A percentile compares a stretch with the other conserved stretches of the same genome.
Conservation (phyloP, 2,888 invertebrate genomes). For the Aspidiotus destructor region DNA sequence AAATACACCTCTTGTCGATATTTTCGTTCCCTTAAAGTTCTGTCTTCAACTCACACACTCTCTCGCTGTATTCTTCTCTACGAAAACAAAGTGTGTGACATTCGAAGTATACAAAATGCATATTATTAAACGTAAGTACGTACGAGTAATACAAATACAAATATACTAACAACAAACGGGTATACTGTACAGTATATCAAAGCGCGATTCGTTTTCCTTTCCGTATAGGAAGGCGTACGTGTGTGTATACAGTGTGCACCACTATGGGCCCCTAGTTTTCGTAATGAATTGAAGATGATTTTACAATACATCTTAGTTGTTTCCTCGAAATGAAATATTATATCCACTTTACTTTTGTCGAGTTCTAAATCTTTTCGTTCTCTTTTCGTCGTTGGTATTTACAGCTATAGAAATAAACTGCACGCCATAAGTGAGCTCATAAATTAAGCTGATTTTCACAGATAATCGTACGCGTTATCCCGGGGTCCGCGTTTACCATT, state of each 20-base stretch:
- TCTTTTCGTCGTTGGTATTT: constrained; percentile 10
- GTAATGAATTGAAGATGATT: constrained; percentile 30
- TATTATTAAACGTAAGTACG: too few species aligned
- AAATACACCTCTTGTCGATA: too few species aligned
- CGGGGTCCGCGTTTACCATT: neutral
- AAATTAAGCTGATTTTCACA: constrained; percentile 31
- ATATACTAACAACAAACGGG: too few species aligned
- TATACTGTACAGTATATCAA: neutral
- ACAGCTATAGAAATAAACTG: constrained; percentile 1
- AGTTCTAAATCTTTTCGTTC: constrained; percentile 29
- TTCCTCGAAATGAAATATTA: constrained; percentile 31
- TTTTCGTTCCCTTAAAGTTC: too few species aligned
- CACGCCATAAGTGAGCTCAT: constrained; percentile 22
- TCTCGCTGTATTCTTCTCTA: too few species aligned
- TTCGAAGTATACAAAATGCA: too few species aligned
- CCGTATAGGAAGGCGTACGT: constrained; percentile 5
- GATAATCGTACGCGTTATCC: constrained; percentile 10
- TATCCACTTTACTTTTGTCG: constrained; percentile 28
- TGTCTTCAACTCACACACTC: too few species aligned
- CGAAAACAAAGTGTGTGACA: too few species aligned
- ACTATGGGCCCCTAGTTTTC: constrained; percentile 17
- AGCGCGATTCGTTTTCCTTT: constrained; percentile 13
- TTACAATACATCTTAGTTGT: constrained; percentile 30
- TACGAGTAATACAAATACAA: too few species aligned
- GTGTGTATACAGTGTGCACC: constrained; percentile 9